Conservation (phyloP, 2,797 vertebrate species). For the Microhierax caerulescens region DNA sequence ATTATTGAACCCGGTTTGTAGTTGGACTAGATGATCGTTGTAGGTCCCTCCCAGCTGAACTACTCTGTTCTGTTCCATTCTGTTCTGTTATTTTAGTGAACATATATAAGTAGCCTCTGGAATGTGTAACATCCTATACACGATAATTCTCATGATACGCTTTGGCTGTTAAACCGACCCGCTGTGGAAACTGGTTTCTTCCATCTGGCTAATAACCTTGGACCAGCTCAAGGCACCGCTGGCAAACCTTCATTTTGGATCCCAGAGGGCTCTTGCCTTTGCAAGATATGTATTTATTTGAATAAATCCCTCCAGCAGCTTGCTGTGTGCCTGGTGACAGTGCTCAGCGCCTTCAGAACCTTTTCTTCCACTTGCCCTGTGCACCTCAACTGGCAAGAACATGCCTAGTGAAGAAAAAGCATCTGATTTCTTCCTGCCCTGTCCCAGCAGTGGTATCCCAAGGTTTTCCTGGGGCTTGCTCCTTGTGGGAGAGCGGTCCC, state of each 20-base stretch:
- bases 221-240: background rate
- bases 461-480: background rate
- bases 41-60: background rate
- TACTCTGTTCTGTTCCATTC: background rate
- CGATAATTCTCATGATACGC: background rate
- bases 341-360: background rate
- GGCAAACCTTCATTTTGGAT: background rate
- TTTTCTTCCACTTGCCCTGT: background rate
- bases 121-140: background rate
- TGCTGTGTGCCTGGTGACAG: fast-evolving
- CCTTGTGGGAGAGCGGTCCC: background rate
- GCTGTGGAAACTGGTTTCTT: background rate
- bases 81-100: background rate
- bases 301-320: background rate
- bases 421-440: background rate
- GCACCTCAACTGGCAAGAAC: background rate
- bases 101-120: background rate
- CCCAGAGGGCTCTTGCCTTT: background rate
- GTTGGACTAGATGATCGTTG: background rate
- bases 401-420: background rate
- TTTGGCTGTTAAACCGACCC: background rate
- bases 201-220: background rate
- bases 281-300: background rate
- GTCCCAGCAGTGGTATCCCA: no score
- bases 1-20: background rate